These are phyloP conservation scores for Accipiter virgatus DNA, from an alignment of 2,113 vertebrate species.

Conservation along the genomic window DNA sequence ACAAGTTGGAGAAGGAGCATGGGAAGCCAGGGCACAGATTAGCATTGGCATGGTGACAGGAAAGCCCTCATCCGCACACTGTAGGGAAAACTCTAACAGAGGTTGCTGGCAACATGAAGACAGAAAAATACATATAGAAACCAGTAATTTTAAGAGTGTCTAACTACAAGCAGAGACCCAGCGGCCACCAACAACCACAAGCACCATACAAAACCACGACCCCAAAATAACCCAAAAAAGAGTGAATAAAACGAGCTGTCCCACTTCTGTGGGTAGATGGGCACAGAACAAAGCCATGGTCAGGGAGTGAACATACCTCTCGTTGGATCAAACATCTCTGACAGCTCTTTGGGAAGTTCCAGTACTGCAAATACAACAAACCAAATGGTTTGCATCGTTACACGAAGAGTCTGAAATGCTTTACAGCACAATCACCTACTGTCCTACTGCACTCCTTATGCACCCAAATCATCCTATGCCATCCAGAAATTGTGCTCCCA, in stretches of 20 bases:
- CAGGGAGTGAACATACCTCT: slow-evolving; percentile 80
- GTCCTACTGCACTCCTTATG: neutral
- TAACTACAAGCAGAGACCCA: neutral
- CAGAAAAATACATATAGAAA: neutral
- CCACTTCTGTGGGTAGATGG: neutral
- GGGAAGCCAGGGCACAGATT: neutral
- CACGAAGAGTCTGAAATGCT: neutral
- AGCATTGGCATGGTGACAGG: fast-evolving
- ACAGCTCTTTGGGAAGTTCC: slow-evolving; percentile 95
- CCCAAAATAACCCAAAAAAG: neutral
- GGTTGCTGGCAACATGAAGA: neutral
- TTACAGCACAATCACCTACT: neutral
- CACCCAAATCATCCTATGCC: neutral
- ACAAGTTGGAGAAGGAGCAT: neutral
- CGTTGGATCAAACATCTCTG: slow-evolving; percentile 96
- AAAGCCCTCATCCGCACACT: neutral
- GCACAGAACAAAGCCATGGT: neutral
- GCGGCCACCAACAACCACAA: neutral
- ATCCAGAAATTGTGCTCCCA: neutral
- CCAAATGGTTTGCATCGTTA: neutral
- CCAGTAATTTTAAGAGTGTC: neutral
- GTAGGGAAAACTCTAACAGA: neutral
- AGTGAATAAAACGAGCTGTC: neutral
- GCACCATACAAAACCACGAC: neutral
- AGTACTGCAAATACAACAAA: slow-evolving; percentile 81